A percentile compares a stretch with the other conserved stretches of the same genome.
phyloP scores from a whole-genome alignment of 2,113 vertebrate genomes.

The Pseudopipra pipra region DNA sequence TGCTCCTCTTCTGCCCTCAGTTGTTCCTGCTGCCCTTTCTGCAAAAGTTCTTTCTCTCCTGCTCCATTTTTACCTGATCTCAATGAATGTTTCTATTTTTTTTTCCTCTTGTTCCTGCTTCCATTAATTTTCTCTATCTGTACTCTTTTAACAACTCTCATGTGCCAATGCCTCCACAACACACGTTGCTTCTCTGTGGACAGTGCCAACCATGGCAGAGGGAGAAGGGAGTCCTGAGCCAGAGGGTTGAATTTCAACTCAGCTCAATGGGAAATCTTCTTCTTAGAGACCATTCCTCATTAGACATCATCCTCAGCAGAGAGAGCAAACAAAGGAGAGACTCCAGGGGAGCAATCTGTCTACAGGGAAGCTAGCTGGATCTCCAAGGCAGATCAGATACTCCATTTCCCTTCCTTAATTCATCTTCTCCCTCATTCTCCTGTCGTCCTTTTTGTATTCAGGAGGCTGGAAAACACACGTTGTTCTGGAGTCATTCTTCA shows the following conservation, averaged over 20 bases:
- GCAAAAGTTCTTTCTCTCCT: background rate
- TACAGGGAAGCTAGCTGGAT: background rate
- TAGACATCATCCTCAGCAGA: background rate
- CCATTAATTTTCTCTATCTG: rapidly evolving
- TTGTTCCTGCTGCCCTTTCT: background rate
- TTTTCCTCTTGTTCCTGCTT: background rate
- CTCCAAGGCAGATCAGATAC: background rate
- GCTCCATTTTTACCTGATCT: background rate
- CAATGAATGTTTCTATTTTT: background rate
- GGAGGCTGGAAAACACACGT: background rate
- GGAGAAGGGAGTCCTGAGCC: background rate
- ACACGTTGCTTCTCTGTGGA: background rate
- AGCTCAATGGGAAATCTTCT: background rate
- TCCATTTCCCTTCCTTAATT: background rate
- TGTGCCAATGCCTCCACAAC: background rate
- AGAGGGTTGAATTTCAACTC: background rate
- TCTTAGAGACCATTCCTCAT: background rate
- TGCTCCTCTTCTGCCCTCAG: background rate
- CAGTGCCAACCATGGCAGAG: background rate
- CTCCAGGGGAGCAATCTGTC: background rate
- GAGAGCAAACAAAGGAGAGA: background rate
- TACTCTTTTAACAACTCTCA: background rate
- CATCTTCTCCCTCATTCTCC: background rate
- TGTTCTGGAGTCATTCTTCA: background rate
- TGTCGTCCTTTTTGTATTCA: background rate